Evolutionary conservation across 2,113 vertebrate species (phyloP).

Genomic region (Symphodus melops): DNA sequence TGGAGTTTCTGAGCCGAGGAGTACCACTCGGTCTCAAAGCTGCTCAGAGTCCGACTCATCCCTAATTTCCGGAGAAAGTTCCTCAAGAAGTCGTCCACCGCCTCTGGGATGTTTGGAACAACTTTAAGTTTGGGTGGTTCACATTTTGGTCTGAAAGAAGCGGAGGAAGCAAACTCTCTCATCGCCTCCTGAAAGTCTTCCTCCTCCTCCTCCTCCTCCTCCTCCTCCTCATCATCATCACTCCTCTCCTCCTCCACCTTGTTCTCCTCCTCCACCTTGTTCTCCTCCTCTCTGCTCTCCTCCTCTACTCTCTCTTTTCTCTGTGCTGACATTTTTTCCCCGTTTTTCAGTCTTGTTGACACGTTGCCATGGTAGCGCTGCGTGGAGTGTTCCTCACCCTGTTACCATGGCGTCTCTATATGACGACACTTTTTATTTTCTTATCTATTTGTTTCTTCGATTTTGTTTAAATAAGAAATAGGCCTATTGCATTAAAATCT

Average conservation of each 20-base stretch:
- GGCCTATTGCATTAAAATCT: too few relatives aligned
- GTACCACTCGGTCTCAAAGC: slow-evolving; percentile 94
- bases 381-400: background rate
- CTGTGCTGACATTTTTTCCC: slow-evolving; percentile 23
- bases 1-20: slow-evolving; percentile 68
- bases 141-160: slow-evolving; percentile 38
- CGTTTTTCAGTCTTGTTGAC: slow-evolving; percentile 21
- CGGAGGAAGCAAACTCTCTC: slow-evolving; percentile 13
- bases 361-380: slow-evolving; percentile 29
- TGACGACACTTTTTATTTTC: background rate
- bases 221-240: background rate
- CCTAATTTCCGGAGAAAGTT: slow-evolving; percentile 89
- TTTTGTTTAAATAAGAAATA: too few relatives aligned
- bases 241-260: background rate
- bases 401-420: background rate
- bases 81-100: slow-evolving; percentile 90
- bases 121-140: slow-evolving; percentile 22
- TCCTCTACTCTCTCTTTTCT: background rate
- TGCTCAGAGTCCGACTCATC: slow-evolving; percentile 88
- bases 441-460: too few relatives aligned
- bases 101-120: slow-evolving; percentile 75
- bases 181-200: slow-evolving; percentile 50
- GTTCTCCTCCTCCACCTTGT: background rate
- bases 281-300: background rate
- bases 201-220: slow-evolving; percentile 3